Evolutionary conservation across 2,113 vertebrate species (phyloP), one percentile per base, ranked within the genome.

Genomic region (Hippoglossus stenolepis): DNA sequence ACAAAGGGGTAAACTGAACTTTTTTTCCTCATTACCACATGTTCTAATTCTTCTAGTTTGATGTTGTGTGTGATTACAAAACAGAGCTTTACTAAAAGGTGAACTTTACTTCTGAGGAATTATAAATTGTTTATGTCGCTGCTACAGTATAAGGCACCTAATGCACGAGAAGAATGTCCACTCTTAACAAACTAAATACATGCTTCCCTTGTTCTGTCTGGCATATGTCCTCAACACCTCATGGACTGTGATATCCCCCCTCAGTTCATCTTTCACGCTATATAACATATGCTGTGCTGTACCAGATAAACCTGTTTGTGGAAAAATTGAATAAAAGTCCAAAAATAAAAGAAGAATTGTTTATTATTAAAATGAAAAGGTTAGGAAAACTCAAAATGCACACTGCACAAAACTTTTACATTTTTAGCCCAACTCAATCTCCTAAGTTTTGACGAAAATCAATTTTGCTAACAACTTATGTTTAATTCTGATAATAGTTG

Each of bases 191-290:
- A 5, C 21, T 15, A 23, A 24, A 47, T 12, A 31, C 53, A 28
- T 57, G 62, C 53, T 63, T 18, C n/a, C 21, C 49, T 12, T 24
- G 13, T 60, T 43, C 65, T 51, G 63, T 70, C 85, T 87, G 85
- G 63, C 40, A 60, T 14, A 21, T 11, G 20, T 89, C 79, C 67
- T 45, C 17, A 57, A 58, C 66, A 82, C 51, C 65, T 79, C 21
- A 15, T 69, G 17, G 15, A 60, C 49, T 60, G 56, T 20, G 62
- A 26, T 49, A 73, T 18, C 47, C 56, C 18, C 12, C 4, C 14
- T 1, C 6, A 43, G 31, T 70, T 63, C 2, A 35, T 26, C 18
- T 43, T 3, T 58, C 38, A 47, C 20, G 7, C 4, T 17, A 10
- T 47, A 17, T 71, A 35, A 75, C 49, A 62, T 31, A 28, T 18